These are phyloP conservation scores for Siphlonurus alternatus DNA, from an alignment of 2,888 invertebrate genomes.

Conservation along the genomic window DNA sequence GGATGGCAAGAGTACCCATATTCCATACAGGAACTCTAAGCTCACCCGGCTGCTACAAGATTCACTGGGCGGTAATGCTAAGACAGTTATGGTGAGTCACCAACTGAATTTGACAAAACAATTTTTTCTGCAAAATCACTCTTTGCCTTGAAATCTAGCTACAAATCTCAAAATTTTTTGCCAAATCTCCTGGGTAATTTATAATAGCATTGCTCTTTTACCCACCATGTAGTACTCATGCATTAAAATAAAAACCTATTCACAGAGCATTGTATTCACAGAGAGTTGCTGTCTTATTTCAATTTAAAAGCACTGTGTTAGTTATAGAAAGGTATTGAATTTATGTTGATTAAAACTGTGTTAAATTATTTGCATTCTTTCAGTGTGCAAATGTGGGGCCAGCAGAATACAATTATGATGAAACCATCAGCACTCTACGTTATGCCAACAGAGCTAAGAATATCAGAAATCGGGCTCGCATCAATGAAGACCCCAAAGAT, in stretches of 20 bases:
- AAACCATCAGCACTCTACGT: constrained; percentile 88
- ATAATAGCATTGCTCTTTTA: no score
- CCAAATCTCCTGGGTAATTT: no score
- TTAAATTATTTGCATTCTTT: constrained; percentile 11
- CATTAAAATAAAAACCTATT: no score
- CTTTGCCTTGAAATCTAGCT: no score
- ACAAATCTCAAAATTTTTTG: no score
- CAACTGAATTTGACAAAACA: not conserved
- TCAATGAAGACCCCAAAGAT: constrained; percentile 97
- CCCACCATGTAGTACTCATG: no score
- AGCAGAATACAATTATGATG: constrained; percentile 89
- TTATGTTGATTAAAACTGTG: not conserved
- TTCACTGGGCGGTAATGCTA: constrained; percentile 91
- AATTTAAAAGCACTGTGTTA: no score
- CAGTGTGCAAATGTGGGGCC: constrained; percentile 96
- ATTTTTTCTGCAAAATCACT: no score
- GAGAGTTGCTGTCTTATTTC: no score
- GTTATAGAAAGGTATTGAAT: not conserved
- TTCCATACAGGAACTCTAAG: constrained; percentile 97
- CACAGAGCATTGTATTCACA: no score
- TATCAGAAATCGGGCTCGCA: constrained; percentile 87
- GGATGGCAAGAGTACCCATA: constrained; percentile 92
- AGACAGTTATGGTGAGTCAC: constrained; percentile 71
- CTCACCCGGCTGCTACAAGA: constrained; percentile 88
- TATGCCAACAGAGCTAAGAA: constrained; percentile 97